Evolutionary conservation across 2,888 invertebrate species (phyloP), one percentile per base, ranked within the genome.

Genomic region (Acanthacorydalis orientalis): DNA sequence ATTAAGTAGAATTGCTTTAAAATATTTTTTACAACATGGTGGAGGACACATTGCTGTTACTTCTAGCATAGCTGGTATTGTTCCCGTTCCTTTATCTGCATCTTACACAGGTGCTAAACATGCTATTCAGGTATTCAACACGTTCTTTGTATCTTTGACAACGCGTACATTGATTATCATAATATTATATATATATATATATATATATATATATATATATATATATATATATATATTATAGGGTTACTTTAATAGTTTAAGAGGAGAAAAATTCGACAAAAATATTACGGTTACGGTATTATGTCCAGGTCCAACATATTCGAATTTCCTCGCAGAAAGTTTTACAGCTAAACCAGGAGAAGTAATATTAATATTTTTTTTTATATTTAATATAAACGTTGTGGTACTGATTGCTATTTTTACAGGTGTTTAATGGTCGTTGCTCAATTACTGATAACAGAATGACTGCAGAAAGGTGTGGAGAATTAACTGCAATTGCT

Each of bases 271-370:
- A 57, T 53, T 70, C 31, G 67, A 67, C n/a, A 64, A 69, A 40
- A 71, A 75, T 46, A 67, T 87, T 44, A 57, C 71, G 32, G 72
- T 87, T 0, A 80, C 80, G 1, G 59, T 85, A 40, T 67, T 83
- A 34, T 84, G 85, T 57, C 87, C 88, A 0, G 88, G 88, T 6
- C 85, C 87, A 3, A 73, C 79, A 12, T 78, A 78, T 57, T 82
- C 84, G 0, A 74, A 79, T 53, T 75, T 86, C 52, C 66, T 84
- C 34, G 59, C 71, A 34, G 74, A 78, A 57, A 74, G 80, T 51
- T 85, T 82, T 57, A 86, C 85, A 1, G 77, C 67, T 7, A 72
- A 72, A 53, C 54, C 62, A 1, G 78, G 77, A 48, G 65, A 77
- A 65, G 80, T 78, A 62, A 48, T 46, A 39, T 9, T 23, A 32